These are phyloP conservation scores for Sorex araneus DNA, from an alignment of 2,113 vertebrate species.

Conservation along the genomic window DNA sequence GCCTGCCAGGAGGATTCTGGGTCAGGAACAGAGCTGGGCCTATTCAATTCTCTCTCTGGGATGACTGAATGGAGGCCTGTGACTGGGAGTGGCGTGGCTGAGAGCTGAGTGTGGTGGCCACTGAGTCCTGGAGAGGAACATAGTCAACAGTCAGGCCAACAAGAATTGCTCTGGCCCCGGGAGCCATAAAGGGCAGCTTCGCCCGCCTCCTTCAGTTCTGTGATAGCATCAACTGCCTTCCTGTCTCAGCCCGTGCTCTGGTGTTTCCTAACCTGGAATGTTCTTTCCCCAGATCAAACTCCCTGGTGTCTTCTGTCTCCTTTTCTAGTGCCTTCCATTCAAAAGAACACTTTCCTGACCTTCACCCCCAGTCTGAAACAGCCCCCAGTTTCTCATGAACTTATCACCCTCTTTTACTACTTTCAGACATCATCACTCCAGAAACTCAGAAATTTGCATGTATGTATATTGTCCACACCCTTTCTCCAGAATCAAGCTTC, in stretches of 20 bases:
- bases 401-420: not conserved
- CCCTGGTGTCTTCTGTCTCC: not conserved
- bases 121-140: not conserved
- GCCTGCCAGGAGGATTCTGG: not conserved
- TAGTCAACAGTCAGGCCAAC: not conserved
- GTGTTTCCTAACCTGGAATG: not conserved
- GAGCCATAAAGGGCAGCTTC: not conserved
- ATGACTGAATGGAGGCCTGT: not conserved
- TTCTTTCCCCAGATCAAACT: not conserved
- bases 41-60: not conserved
- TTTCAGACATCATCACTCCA: not conserved
- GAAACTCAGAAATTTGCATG: not conserved
- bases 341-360: not conserved
- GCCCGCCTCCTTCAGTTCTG: not conserved
- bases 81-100: not conserved
- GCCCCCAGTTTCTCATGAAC: not conserved
- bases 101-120: fast-evolving
- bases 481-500: not conserved
- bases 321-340: not conserved
- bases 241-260: not conserved
- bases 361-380: not conserved
- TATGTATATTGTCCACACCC: not conserved
- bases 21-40: not conserved
- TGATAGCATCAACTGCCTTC: not conserved
- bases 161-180: no score